Base-by-base conservation (phyloP, 2,888 invertebrate genomes). In the Spisula subtruncata region DNA sequence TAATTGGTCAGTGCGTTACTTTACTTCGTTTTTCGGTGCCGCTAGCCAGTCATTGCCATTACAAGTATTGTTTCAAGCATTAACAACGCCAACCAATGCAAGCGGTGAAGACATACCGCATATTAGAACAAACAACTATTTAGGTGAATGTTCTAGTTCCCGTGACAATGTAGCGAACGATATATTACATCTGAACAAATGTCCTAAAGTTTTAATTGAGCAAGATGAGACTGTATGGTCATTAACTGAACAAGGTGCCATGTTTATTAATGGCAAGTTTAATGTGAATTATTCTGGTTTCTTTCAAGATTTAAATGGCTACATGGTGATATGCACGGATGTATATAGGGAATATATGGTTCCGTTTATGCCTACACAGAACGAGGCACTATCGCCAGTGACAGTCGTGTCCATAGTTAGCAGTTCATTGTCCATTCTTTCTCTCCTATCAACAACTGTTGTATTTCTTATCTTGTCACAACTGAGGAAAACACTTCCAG, bases 401-500 rank as follows among this genome's bases (percentile, higher is more conserved):
- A 80, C 48, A 6, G 48, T 85, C 5, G 20, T 89, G 12, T 89
- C 88, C 18, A 25, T 89, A 14, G 85, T 75, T 18, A 85, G 71
- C 41, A 54, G 81, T 41, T 71, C 85, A 1, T 46, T 88, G 14
- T 91, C 91, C 0, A 66, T 91, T 2, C 8, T 88, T n/a, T 86
- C 86, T 81, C 84, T 91, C 46, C 8, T 84, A 18, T n/a, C 88
- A 18, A 84, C 91, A 4, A 41, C 88, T 18, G 18, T 86, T 29
- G 88, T 86, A 18, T 91, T 85, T 80, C 80, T 48, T 54, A 29
- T 71, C 0, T 83, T 91, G 79, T 84, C 89, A 1, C 60, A 81
- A 16, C 79, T 91, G 54, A 60, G 88, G n/a, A 56, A 60, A 48
- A 86, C 88, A 14, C 60, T 91, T 51, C 91, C 91, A 4, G 91